A percentile compares a stretch with the other conserved stretches of the same genome.
phyloP scores from a whole-genome alignment of 1,140 invertebrate species.

The Meloidogyne floridensis region DNA sequence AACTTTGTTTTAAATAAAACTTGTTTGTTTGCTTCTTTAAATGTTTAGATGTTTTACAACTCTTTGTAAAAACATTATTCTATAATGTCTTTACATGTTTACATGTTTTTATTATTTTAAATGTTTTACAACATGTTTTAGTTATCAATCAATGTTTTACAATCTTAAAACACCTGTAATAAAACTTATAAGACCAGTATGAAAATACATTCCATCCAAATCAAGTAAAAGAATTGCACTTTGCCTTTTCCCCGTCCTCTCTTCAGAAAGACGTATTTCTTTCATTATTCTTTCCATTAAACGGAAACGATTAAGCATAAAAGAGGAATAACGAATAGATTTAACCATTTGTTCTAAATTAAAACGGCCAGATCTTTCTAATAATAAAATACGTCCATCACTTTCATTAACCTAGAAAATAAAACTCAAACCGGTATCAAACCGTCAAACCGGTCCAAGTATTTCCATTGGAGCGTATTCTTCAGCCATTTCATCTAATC shows the following conservation, averaged over 20 bases:
- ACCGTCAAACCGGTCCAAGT: constrained; percentile 41
- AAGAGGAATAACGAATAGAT: constrained; percentile 36
- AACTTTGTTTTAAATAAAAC: too few species aligned
- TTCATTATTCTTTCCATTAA: constrained; percentile 44
- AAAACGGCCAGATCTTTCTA: constrained; percentile 46
- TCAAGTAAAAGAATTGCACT: constrained; percentile 41
- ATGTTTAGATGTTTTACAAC: background rate
- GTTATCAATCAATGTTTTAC: background rate
- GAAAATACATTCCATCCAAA: constrained; percentile 37
- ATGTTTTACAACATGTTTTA: background rate
- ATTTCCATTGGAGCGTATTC: constrained; percentile 44
- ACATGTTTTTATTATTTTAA: too few species aligned
- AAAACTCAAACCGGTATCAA: too few species aligned
- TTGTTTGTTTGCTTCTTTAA: background rate
- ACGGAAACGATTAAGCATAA: constrained; percentile 50
- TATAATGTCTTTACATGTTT: too few species aligned
- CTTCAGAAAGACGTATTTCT: constrained; percentile 32
- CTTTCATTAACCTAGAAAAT: background rate
- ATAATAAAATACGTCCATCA: constrained; percentile 36
- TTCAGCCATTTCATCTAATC: constrained; percentile 48
- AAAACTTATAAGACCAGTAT: constrained; percentile 42
- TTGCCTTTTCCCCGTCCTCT: constrained; percentile 20
- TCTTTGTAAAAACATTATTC: background rate
- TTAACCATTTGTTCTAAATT: constrained; percentile 48
- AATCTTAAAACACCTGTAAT: constrained; percentile 21